A percentile compares a stretch with the other conserved stretches of the same genome.
phyloP scores from a whole-genome alignment of 2,797 vertebrate genomes.

The Pantherophis alleghaniensis region DNA sequence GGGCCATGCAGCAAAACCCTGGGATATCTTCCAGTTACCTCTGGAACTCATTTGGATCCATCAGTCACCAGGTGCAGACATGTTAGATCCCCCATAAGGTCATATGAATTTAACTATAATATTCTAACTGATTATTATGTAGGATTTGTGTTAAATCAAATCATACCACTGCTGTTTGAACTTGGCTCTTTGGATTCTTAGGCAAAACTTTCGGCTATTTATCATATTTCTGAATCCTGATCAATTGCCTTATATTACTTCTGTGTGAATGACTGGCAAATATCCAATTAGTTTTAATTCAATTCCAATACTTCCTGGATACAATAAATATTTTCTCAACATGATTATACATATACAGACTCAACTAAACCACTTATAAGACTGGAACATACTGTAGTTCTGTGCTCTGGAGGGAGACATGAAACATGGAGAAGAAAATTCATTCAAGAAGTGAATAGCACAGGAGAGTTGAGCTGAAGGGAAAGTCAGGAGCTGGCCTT shows the following conservation, averaged over 20 bases:
- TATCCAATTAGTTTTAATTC: background rate
- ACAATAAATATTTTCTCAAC: background rate
- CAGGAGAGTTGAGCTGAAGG: background rate
- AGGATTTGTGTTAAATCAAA: background rate
- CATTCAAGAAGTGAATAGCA: background rate
- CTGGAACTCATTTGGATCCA: no score
- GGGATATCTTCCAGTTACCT: no score
- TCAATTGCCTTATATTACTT: background rate
- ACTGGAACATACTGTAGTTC: background rate
- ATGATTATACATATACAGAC: background rate
- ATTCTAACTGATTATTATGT: background rate
- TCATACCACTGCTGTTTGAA: background rate
- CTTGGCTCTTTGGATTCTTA: background rate
- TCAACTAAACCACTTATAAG: background rate
- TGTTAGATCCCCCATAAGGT: no score
- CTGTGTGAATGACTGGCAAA: background rate
- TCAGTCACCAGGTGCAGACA: no score
- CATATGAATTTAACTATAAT: no score
- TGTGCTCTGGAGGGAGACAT: background rate
- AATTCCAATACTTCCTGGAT: background rate
- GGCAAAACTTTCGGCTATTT: background rate
- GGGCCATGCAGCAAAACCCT: no score
- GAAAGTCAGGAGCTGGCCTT: background rate
- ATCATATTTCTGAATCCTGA: background rate
- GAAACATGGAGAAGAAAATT: background rate